Base-by-base conservation (phyloP, 1,140 invertebrate genomes). In the Bombus sibiricus region DNA sequence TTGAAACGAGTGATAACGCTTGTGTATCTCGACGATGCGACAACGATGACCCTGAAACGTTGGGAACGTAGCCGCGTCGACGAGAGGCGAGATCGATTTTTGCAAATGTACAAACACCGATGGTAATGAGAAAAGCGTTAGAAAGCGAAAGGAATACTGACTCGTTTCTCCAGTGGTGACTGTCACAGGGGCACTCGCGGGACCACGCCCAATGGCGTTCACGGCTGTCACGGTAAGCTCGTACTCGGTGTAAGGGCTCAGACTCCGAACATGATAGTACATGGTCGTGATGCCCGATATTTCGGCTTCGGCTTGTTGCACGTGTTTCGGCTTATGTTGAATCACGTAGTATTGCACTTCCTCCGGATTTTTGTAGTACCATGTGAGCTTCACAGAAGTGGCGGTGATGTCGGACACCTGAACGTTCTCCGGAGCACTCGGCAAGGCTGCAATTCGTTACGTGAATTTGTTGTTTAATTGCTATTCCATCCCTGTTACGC, bases 81-180 rank as follows among this genome's bases (percentile, higher is more conserved):
- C 79, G 47, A 59, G 68, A 81, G 37, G 28, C 18, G 25, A 43
- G 39, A 1, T 8, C 47, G 43, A 82, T 64, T 47, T n/a, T 71
- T 18, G 53, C 62, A 43, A 62, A 57, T 25, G 57, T 2, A 34
- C 66, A 34, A 3, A 18, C 66, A 18, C 32, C 34, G 9, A 69
- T 37, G 66, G 1, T 28, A 71, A 71, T 39, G 68, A 71, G 32
- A 18, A 18, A 66, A 66, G 57, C 71, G n/a, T 2, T 25, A 18
- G 22, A 59, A 78, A 53, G 5, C 28, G 18, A 25, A 4, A 68
- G 25, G 34, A 25, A 34, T 94, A 96, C 97, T 97, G 97, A 99
- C 98, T 98, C 96, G 98, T 98, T 97, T 99, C 98, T 93, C 98
- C 98, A 72, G 99, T 99, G 81, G 98, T 99, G 90, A 99, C 97